Evolutionary conservation across 2,888 invertebrate genomes (phyloP).

Genomic region (Acrobasis repandana): DNA sequence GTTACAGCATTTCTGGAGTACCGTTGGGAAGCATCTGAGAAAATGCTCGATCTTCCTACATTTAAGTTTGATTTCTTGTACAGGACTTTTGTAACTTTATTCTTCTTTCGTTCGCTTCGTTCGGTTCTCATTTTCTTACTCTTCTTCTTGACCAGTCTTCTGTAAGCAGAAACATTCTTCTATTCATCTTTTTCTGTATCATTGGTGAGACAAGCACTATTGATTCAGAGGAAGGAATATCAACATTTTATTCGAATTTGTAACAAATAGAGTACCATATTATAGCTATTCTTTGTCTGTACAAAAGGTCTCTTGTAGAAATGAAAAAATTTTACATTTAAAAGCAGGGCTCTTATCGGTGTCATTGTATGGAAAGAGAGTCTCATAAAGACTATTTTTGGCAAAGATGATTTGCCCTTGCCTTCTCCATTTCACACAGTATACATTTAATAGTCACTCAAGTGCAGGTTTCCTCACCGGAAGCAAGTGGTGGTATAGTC

Average conservation of each 20-base stretch:
- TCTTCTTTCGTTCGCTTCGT: conserved; percentile 36
- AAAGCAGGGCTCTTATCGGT: too few species aligned
- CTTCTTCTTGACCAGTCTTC: conserved; percentile 43
- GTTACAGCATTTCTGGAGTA: conserved; percentile 45
- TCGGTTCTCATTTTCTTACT: conserved; percentile 50
- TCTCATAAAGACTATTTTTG: too few species aligned
- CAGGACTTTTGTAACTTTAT: conserved; percentile 47
- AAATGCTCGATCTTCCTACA: conserved; percentile 52
- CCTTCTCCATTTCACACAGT: too few species aligned
- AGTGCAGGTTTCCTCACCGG: too few species aligned
- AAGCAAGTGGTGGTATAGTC: too few species aligned
- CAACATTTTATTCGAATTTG: neutral
- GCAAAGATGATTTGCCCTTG: too few species aligned
- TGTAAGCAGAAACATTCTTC: conserved; percentile 71
- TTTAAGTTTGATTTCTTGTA: conserved; percentile 60
- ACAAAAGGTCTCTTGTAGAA: too few species aligned
- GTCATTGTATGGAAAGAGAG: too few species aligned
- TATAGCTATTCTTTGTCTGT: too few species aligned
- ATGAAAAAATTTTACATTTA: too few species aligned
- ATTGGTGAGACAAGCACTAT: neutral
- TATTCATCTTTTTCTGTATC: conserved; percentile 51
- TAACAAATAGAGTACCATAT: too few species aligned
- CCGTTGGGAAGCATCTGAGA: conserved; percentile 50
- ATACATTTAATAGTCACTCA: too few species aligned
- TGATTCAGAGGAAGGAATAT: neutral